A percentile compares a stretch with the other conserved stretches of the same genome.
These are phyloP conservation scores for Haliclona indistincta DNA, from an alignment of 37 sponge, comb jelly and placozoan species.

Conservation along the genomic window DNA sequence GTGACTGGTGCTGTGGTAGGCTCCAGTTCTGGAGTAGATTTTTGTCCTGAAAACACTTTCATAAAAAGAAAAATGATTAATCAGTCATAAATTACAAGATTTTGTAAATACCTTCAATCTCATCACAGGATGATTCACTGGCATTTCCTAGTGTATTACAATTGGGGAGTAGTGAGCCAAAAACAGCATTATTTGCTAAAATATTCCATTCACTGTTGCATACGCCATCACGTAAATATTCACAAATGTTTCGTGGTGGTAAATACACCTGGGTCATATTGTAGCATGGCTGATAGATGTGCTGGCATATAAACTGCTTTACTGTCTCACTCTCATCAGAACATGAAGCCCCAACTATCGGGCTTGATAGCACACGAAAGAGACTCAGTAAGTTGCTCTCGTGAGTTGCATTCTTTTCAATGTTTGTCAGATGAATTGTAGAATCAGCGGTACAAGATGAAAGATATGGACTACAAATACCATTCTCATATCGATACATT, in stretches of 20 bases:
- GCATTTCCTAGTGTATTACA: neutral
- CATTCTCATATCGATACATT: too few relatives aligned
- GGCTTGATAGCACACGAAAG: neutral
- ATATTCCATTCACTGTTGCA: neutral
- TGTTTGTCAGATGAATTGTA: too few relatives aligned
- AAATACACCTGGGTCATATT: neutral
- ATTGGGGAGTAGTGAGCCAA: neutral
- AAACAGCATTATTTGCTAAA: neutral
- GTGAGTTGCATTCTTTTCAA: too few relatives aligned
- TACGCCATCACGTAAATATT: neutral
- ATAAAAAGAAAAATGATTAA: too few relatives aligned
- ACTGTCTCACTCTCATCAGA: neutral
- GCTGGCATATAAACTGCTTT: neutral
- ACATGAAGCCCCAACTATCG: neutral
- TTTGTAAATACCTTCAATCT: too few relatives aligned
- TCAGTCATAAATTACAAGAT: too few relatives aligned
- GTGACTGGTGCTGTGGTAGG: too few relatives aligned
- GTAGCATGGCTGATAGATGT: neutral
- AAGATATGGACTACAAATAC: too few relatives aligned
- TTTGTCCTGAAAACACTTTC: too few relatives aligned
- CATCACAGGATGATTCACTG: neutral
- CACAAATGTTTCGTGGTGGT: neutral
- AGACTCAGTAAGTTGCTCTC: neutral
- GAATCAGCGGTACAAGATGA: too few relatives aligned
- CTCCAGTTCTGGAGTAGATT: too few relatives aligned